Base-by-base conservation (phyloP, 2,797 vertebrate species). In the Ceryle rudis region DNA sequence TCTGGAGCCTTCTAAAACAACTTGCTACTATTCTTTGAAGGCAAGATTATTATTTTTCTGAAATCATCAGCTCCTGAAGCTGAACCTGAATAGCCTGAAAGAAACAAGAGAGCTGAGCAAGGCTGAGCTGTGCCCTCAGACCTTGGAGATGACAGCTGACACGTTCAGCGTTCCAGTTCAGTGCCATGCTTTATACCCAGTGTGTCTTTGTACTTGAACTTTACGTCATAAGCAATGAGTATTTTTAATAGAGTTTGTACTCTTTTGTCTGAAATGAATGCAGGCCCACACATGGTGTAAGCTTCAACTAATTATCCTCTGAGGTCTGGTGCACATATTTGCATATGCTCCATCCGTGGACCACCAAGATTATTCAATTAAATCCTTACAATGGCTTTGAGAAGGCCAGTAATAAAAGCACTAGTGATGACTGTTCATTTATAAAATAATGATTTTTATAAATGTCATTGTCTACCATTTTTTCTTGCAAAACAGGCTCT, bases 261-360 rank as follows among this genome's bases (percentile, higher is more conserved):
- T 79, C 82, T 66, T 94, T 96, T 97, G 94, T 97, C 75, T 81
- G 87, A 70, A 61, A 46, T 91, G 82, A 96, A 94, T 95, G 85
- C 84, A 67, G 64, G 93, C 89, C 96, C 93, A 91, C 94, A 95
- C 94, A 85, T 22, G 13, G 41, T 61, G 91, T 73, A 54, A 74
- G 65, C 72, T 37, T 79, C 81, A 42, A 75, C 80, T 95, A 92
- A 87, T 96, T 95, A 78, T 88, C 61, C 82, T 91, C 82, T 84
- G 75, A 69, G 65, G 55, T 80, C 81, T 89, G 77, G 69, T 93
- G 74, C 71, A 37, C 33, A 0, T 55, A 92, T 93, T 92, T 94
- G 67, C 90, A 81, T 95, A 7, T 49, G 55, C 37, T 89, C 47
- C 73, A 3, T 75, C 55, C 46, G 31, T 55, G 64, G 89, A 70